Conservation (phyloP, 2,797 vertebrate genomes). For the Avahi laniger region DNA sequence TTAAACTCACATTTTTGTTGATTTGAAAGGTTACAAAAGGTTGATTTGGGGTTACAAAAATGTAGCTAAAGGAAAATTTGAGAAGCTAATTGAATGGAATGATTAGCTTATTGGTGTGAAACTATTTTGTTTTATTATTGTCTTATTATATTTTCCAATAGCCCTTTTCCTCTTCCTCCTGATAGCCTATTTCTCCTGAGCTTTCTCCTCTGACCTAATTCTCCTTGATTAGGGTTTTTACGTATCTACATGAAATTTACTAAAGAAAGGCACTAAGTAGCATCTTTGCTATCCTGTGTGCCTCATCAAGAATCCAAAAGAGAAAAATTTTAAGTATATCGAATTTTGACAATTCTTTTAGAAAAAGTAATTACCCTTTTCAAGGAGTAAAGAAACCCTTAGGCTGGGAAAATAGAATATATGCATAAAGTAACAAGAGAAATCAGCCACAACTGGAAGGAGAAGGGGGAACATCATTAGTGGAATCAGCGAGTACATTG, state of each 20-base stretch:
- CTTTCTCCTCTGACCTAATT: not conserved
- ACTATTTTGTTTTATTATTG: not conserved
- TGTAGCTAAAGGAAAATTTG: not conserved
- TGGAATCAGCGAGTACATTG: too few relatives aligned
- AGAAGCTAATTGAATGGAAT: slow-evolving; percentile 1
- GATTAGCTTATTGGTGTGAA: not conserved
- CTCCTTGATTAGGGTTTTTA: not conserved
- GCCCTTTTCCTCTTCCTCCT: not conserved
- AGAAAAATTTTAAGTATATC: not conserved
- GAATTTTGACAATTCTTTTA: not conserved
- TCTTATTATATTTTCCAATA: not conserved
- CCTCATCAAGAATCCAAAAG: not conserved
- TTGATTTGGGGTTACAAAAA: not conserved
- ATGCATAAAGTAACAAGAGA: not conserved
- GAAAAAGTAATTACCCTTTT: not conserved
- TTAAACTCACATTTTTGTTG: slow-evolving; percentile 42
- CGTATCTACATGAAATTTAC: not conserved
- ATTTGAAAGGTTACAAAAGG: not conserved
- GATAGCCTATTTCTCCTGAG: not conserved
- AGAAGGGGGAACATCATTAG: not conserved
- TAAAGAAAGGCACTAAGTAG: not conserved
- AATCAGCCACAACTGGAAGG: not conserved
- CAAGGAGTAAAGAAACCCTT: not conserved
- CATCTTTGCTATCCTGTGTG: not conserved
- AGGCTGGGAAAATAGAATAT: not conserved